A percentile compares a stretch with the other conserved stretches of the same genome.
Conservation (phyloP, 2,113 vertebrate genomes). For the Lampris megalopsis region DNA sequence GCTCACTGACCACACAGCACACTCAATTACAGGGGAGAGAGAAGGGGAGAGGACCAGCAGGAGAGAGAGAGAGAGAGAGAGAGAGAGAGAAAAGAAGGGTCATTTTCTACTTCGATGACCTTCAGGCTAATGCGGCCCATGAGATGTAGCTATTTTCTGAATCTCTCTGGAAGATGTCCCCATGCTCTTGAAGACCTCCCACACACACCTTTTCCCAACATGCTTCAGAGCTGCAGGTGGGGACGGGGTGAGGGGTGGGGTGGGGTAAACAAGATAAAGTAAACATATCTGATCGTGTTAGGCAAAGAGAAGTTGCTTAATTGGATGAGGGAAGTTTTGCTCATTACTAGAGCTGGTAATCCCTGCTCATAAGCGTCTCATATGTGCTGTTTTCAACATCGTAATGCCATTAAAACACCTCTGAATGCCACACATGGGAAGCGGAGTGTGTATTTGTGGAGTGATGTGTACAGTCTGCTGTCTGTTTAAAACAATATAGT, state of each 20-base stretch:
- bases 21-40: constrained; percentile 76
- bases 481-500: no score
- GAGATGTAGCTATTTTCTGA: constrained; percentile 75
- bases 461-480: no score
- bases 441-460: no score
- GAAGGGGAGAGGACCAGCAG: constrained; percentile 46
- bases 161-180: constrained; percentile 67
- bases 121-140: constrained; percentile 78
- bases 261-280: constrained; percentile 4
- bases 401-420: no score
- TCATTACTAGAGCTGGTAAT: constrained; percentile 24
- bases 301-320: constrained; percentile 9
- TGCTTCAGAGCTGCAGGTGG: constrained; percentile 36
- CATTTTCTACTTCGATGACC: constrained; percentile 78
- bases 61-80: constrained; percentile 45
- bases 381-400: not conserved
- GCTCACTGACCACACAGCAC: constrained; percentile 65
- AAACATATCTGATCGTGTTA: constrained; percentile 26
- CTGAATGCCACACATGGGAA: no score
- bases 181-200: constrained; percentile 11
- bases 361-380: constrained; percentile 13
- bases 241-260: not conserved
- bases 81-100: constrained; percentile 38
- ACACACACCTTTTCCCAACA: constrained; percentile 13
- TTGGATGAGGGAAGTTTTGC: not conserved